Evolutionary conservation across 2,113 vertebrate genomes (phyloP).

Genomic region (Equus quagga): DNA sequence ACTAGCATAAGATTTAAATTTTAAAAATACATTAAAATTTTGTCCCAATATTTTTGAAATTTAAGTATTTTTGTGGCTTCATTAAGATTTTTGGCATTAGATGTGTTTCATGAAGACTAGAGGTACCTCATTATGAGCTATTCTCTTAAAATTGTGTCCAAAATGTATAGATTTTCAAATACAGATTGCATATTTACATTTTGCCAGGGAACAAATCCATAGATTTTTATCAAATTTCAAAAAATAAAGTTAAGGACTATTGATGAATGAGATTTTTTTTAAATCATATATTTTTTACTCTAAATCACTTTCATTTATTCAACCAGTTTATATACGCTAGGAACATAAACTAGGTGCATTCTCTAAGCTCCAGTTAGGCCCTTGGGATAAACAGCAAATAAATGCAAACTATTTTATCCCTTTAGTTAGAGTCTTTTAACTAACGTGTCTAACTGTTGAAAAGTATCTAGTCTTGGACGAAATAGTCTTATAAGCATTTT

Average conservation of each 20-base stretch:
- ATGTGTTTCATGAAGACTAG: neutral
- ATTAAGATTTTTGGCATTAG: neutral
- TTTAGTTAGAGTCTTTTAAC: neutral
- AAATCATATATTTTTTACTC: neutral
- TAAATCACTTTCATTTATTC: neutral
- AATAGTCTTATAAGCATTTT: neutral
- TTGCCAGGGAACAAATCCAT: neutral
- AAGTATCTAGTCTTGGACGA: neutral
- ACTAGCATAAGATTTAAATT: neutral
- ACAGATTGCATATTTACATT: neutral
- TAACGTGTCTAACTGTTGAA: neutral
- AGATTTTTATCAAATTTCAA: neutral
- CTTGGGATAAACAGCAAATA: neutral
- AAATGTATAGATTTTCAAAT: neutral
- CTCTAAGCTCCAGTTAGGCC: neutral
- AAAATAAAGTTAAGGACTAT: neutral
- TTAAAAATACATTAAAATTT: neutral
- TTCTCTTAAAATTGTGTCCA: neutral
- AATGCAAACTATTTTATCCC: neutral
- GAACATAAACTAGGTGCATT: neutral
- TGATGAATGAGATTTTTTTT: neutral
- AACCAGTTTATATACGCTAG: neutral
- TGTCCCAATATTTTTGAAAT: neutral
- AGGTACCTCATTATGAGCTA: neutral
- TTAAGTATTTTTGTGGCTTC: neutral